phyloP scores from a whole-genome alignment of 2,113 vertebrate genomes.

The Gopherus flavomarginatus region DNA sequence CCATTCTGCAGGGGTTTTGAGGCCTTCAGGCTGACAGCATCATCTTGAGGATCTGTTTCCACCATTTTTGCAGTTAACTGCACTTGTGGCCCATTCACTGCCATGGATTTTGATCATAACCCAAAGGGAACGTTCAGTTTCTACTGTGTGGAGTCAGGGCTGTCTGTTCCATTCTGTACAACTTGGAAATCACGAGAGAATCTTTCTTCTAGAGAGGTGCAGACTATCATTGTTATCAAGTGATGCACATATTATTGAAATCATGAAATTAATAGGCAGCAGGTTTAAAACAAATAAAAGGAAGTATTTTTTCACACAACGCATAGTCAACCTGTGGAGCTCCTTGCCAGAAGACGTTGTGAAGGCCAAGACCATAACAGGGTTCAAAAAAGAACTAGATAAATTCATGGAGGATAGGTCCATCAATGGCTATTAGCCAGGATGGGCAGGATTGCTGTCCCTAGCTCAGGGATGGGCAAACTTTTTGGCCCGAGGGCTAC shows the following conservation, averaged over 20 bases:
- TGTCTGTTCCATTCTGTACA: neutral
- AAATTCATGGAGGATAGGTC: too few relatives aligned
- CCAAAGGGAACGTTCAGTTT: neutral
- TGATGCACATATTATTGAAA: neutral
- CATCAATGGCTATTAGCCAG: too few relatives aligned
- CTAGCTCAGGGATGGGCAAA: too few relatives aligned
- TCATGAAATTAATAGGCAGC: too few relatives aligned
- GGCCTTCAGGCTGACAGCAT: neutral
- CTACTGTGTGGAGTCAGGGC: neutral
- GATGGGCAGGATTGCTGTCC: too few relatives aligned
- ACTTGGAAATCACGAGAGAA: neutral
- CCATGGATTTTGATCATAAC: neutral
- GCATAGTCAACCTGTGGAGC: too few relatives aligned
- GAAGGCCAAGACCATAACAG: too few relatives aligned
- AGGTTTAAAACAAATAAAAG: too few relatives aligned
- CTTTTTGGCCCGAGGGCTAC: too few relatives aligned
- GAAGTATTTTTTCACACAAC: too few relatives aligned
- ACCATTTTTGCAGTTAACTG: neutral
- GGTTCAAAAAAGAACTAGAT: too few relatives aligned
- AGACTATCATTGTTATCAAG: neutral
- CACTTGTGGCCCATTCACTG: rapidly evolving
- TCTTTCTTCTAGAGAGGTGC: neutral
- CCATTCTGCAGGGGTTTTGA: neutral
- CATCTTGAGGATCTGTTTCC: neutral
- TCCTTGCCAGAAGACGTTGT: too few relatives aligned